Conservation (phyloP, 2,888 invertebrate genomes). For the Villa cingulata region DNA sequence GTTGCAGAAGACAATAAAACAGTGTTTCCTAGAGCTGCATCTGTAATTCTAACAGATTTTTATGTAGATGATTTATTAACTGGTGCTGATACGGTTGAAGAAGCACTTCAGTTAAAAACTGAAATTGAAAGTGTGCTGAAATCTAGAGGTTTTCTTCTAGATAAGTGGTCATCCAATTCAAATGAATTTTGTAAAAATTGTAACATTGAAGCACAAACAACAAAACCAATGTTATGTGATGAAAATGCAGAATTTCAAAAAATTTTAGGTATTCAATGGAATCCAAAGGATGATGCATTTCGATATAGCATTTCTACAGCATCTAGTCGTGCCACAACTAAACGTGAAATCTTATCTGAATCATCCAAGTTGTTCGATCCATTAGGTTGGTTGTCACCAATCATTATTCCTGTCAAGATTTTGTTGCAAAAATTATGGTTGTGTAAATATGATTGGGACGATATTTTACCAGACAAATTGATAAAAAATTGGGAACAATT, state of each 20-base stretch:
- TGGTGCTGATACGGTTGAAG: not conserved
- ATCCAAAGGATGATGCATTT: not conserved
- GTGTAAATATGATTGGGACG: slow-evolving; percentile 15
- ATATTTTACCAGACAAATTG: not conserved
- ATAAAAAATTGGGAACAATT: not conserved
- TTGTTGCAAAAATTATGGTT: slow-evolving; percentile 17
- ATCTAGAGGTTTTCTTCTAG: not conserved
- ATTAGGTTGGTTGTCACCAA: slow-evolving; percentile 13
- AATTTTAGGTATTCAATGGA: not conserved
- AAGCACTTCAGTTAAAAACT: not conserved
- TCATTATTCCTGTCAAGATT: slow-evolving; percentile 13
- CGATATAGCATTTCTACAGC: not conserved
- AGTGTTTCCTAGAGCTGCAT: slow-evolving; percentile 4
- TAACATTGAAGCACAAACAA: not conserved
- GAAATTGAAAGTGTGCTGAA: not conserved
- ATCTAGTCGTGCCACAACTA: slow-evolving; percentile 11
- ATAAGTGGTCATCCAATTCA: not conserved
- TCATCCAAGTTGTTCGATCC: slow-evolving; percentile 14
- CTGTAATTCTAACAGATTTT: not conserved
- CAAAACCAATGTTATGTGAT: not conserved
- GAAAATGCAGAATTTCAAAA: not conserved
- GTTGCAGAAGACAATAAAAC: not conserved
- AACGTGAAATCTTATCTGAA: slow-evolving; percentile 15
- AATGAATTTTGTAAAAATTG: not conserved
- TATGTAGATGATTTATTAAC: slow-evolving; percentile 9